phyloP scores from a whole-genome alignment of 2,113 vertebrate species.

The Sakesphorus luctuosus region DNA sequence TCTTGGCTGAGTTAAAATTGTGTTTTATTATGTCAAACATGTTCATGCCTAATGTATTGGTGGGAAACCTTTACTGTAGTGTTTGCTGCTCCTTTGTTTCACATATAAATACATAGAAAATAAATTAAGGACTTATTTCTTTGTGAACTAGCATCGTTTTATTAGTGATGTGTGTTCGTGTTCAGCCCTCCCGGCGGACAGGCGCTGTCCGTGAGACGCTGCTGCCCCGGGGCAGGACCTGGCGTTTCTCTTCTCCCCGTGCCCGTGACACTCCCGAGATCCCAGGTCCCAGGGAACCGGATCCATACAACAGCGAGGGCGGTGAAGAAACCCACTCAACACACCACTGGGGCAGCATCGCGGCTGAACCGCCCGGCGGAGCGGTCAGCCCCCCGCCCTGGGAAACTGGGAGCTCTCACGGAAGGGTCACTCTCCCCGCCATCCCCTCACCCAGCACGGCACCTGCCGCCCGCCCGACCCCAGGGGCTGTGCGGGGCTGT shows the following conservation, averaged over 20 bases:
- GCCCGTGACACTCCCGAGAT: not conserved
- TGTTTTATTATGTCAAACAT: not conserved
- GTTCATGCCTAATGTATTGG: fast-evolving
- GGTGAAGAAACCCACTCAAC: not conserved
- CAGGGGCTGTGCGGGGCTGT: not conserved
- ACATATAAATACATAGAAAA: not conserved
- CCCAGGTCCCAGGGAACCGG: not conserved
- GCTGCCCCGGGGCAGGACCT: not conserved
- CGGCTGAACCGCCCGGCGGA: not conserved
- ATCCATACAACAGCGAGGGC: not conserved
- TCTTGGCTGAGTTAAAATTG: not conserved
- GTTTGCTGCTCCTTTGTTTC: not conserved
- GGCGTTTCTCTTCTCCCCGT: fast-evolving
- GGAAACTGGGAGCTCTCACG: fast-evolving
- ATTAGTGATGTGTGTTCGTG: fast-evolving
- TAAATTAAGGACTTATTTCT: fast-evolving
- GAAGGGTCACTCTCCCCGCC: fast-evolving
- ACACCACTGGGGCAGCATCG: not conserved
- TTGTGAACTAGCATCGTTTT: fast-evolving
- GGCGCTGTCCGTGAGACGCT: fast-evolving
- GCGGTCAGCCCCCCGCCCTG: not conserved
- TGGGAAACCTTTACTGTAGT: not conserved
- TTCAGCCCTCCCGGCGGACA: fast-evolving
- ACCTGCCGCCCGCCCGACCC: no score
- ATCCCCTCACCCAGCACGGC: not conserved